These are phyloP conservation scores for Chorisops tibialis DNA, from an alignment of 2,888 invertebrate species.

Conservation along the genomic window DNA sequence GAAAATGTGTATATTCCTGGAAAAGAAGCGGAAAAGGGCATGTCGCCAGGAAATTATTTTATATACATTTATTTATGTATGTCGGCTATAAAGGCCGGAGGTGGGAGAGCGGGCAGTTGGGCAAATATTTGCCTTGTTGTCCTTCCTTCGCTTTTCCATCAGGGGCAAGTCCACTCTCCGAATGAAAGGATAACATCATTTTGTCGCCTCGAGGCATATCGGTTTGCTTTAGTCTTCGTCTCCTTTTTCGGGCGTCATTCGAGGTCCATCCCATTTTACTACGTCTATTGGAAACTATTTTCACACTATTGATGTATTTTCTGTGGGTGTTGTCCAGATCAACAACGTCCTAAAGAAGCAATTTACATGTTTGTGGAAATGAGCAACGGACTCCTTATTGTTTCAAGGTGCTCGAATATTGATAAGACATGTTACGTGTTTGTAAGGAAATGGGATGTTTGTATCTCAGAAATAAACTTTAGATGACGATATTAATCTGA, in stretches of 20 bases:
- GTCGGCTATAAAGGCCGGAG: background rate
- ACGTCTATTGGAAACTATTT: slow-evolving; percentile 18
- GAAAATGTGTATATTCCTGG: background rate
- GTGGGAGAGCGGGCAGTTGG: slow-evolving; percentile 8
- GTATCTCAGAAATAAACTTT: no score
- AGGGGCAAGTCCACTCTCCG: slow-evolving; percentile 4
- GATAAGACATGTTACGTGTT: no score
- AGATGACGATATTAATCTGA: no score
- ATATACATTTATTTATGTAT: no score
- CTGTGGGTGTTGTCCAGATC: background rate
- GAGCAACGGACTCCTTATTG: background rate
- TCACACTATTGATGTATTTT: background rate
- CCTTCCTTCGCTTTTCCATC: background rate
- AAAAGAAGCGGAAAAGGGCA: slow-evolving; percentile 8
- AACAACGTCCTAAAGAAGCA: slow-evolving; percentile 5
- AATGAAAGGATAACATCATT: slow-evolving; percentile 19
- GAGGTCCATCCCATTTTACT: slow-evolving; percentile 8
- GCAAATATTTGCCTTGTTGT: slow-evolving; percentile 13
- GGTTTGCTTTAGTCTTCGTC: background rate
- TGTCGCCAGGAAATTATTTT: slow-evolving; percentile 1
- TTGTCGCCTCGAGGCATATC: background rate
- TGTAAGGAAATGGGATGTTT: no score
- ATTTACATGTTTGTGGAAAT: slow-evolving; percentile 15
- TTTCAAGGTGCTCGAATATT: background rate
- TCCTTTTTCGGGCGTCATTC: background rate